Evolutionary conservation across 1,140 invertebrate genomes (phyloP).

Genomic region (Anastrepha ludens): DNA sequence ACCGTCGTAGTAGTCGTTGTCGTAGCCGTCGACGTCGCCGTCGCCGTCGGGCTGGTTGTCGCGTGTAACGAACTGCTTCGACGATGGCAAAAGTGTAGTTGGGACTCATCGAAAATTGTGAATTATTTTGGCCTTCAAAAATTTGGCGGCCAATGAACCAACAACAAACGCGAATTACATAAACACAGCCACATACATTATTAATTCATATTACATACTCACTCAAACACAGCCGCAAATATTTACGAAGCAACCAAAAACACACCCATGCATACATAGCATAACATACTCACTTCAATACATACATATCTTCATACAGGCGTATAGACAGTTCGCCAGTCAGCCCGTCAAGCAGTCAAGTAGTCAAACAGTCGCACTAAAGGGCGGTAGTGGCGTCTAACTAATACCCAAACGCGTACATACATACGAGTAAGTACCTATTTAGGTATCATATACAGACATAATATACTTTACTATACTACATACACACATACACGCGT

Average conservation of each 20-base stretch:
- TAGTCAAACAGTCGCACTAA: not conserved
- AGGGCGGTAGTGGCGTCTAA: not conserved
- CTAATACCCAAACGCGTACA: not conserved
- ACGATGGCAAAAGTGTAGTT: not conserved
- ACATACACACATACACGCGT: no score
- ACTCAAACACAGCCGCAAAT: slow-evolving; percentile 23
- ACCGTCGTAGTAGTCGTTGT: not conserved
- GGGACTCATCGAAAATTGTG: slow-evolving; percentile 63
- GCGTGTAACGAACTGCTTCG: not conserved
- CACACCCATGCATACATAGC: no score
- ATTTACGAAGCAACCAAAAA: not conserved
- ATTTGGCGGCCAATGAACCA: slow-evolving; percentile 73
- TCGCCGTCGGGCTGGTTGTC: no score
- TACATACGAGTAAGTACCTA: no score
- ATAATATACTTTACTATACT: no score
- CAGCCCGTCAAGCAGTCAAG: no score
- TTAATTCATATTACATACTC: slow-evolving; percentile 3
- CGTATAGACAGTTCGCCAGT: not conserved
- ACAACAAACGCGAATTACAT: slow-evolving; percentile 67
- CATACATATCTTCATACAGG: not conserved
- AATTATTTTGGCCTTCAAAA: slow-evolving; percentile 74
- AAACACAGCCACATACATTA: slow-evolving; percentile 57
- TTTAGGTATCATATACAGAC: no score
- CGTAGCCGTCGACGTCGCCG: not conserved
- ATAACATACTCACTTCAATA: not conserved